Evolutionary conservation across 2,888 invertebrate genomes (phyloP).

Genomic region (Cephus pygmeus): DNA sequence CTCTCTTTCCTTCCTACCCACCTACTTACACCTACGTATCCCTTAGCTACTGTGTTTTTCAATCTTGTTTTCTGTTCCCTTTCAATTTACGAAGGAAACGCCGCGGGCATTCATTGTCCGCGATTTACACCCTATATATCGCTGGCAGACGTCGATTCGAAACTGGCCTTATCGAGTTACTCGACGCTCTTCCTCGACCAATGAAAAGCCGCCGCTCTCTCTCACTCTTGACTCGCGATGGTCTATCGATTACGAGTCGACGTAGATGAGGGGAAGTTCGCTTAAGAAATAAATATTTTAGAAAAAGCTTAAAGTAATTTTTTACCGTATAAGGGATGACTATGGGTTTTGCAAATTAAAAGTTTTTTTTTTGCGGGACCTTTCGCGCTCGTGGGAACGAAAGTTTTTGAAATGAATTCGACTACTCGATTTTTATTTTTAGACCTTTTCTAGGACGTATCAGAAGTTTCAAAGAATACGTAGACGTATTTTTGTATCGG

Average conservation of each 20-base stretch:
- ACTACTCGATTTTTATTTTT: too few relatives aligned
- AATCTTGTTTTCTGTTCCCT: background rate
- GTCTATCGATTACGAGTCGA: background rate
- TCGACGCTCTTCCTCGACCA: background rate
- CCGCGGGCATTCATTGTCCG: background rate
- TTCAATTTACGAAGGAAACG: too few relatives aligned
- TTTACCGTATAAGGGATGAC: background rate
- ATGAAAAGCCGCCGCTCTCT: background rate
- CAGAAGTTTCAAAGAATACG: too few relatives aligned
- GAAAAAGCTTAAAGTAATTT: background rate
- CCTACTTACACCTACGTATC: too few relatives aligned
- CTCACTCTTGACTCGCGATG: background rate
- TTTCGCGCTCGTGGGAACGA: too few relatives aligned
- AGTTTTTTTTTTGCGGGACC: too few relatives aligned
- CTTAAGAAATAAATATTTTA: conserved; percentile 2
- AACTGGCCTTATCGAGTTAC: conserved; percentile 1
- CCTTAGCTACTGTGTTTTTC: too few relatives aligned
- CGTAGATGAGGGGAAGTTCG: background rate
- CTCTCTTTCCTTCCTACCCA: too few relatives aligned
- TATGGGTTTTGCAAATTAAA: background rate
- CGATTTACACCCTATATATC: too few relatives aligned
- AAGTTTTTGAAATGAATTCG: too few relatives aligned
- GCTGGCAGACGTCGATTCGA: background rate
- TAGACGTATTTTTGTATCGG: too few relatives aligned
- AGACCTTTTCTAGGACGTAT: too few relatives aligned